Evolutionary conservation across 2,888 invertebrate genomes (phyloP), one percentile per base, ranked within the genome.

Genomic region (Leucoma salicis): DNA sequence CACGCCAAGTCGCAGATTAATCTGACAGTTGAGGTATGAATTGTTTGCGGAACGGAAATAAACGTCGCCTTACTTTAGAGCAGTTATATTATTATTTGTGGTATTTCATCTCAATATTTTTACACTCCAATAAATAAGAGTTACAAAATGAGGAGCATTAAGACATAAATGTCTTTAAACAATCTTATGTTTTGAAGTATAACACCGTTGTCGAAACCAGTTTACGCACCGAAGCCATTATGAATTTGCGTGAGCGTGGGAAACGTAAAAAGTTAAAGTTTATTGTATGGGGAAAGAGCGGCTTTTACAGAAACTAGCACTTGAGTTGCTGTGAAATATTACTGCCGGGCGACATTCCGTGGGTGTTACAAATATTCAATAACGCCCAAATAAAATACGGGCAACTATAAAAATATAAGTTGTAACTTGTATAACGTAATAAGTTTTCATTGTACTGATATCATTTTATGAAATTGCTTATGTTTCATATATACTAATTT

Each of bases 21-120:
- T 82, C 84, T 78, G 83, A 81, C 83, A 65, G 78, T 62, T 77
- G 76, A 80, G 63, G 72, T 77, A 78, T 71, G 75, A 77, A 77
- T 74, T 78, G 77, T 76, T 72, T 72, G 70, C 49, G 66, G 63
- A 66, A 53, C 52, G 58, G 47, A 71, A 62, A 75, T 74, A 61
- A 73, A 64, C 65, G 77, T 78, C 78, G 70, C 63, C 68, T 68
- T 72, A 68, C 63, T 71, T 74, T 77, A 73, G n/a, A 74, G 68
- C 68, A 51, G 54, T 50, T 50, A 60, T 55, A 57, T 63, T 59
- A 54, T 59, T 59, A 65, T 58, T 66, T 48, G 57, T 61, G 36
- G 57, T 62, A 64, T 57, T 43, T 49, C 5, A 50, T 47, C 35
- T 60, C 50, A 56, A 64, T 59, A 50, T 64, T 66, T 62, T 53